A percentile compares a stretch with the other conserved stretches of the same genome.
Evolutionary conservation across 2,113 vertebrate species (phyloP).

Genomic region (Hippopotamus amphibius): DNA sequence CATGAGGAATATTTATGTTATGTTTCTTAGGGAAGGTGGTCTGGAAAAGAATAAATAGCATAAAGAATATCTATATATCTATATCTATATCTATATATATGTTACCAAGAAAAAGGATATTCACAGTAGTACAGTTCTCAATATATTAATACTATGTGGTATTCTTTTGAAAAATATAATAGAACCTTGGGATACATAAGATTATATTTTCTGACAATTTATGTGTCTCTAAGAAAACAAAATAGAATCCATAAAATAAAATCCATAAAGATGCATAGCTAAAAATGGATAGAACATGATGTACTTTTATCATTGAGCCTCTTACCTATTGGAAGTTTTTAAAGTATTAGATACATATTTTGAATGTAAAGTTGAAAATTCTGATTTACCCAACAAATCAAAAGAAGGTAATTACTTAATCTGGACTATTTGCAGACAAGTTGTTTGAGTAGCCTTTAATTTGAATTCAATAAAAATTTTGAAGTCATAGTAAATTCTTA

Average conservation of each 20-base stretch:
- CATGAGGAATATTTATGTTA: neutral
- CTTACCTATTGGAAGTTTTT: neutral
- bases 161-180: slow-evolving; percentile 40
- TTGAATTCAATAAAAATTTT: slow-evolving; percentile 22
- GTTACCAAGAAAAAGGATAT: neutral
- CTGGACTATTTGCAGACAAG: neutral
- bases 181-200: neutral
- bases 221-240: slow-evolving; percentile 52
- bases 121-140: slow-evolving; percentile 11
- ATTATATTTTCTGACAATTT: slow-evolving; percentile 51
- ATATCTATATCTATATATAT: neutral
- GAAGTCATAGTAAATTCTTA: slow-evolving; percentile 38
- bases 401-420: neutral
- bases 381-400: neutral
- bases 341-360: slow-evolving; percentile 9
- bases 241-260: neutral
- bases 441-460: neutral
- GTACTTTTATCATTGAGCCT: slow-evolving; percentile 42
- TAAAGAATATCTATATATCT: neutral
- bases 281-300: slow-evolving; percentile 41
- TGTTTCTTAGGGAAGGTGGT: slow-evolving; percentile 38
- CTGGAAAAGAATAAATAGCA: slow-evolving; percentile 46
- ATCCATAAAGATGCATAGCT: neutral
- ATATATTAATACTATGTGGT: slow-evolving; percentile 40
- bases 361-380: slow-evolving; percentile 49